Evolutionary conservation across 2,797 vertebrate genomes (phyloP).

Genomic region (Hipposideros larvatus): DNA sequence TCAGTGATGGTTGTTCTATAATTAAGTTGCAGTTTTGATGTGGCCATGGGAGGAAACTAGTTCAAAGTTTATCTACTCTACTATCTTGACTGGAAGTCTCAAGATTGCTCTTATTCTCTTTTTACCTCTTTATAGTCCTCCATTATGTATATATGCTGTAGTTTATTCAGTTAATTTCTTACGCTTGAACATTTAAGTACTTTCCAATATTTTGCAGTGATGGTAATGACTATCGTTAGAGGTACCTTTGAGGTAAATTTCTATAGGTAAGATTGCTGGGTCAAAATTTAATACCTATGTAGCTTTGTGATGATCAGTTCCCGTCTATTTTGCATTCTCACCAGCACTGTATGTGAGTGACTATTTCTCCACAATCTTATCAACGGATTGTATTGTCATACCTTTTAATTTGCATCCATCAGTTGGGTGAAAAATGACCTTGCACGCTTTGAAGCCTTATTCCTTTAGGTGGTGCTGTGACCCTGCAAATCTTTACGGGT

Average conservation of each 20-base stretch:
- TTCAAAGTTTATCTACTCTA: neutral
- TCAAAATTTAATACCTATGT: neutral
- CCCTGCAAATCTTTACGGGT: neutral
- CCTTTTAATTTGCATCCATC: neutral
- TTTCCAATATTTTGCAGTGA: conserved; percentile 6
- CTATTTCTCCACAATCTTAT: neutral
- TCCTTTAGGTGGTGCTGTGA: neutral
- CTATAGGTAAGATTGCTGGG: neutral
- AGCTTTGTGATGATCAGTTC: neutral
- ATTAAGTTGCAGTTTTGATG: neutral
- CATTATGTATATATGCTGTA: neutral
- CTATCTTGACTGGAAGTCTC: neutral
- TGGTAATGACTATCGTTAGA: neutral
- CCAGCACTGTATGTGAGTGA: neutral
- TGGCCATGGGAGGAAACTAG: neutral
- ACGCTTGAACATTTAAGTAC: neutral
- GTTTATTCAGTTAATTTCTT: conserved; percentile 19
- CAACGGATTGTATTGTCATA: neutral
- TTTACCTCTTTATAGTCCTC: neutral
- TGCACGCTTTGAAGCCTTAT: neutral
- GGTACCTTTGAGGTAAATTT: conserved; percentile 26
- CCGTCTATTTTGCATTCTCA: neutral
- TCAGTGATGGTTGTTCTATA: neutral
- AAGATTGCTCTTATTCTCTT: neutral
- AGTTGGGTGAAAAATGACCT: neutral